A percentile compares a stretch with the other conserved stretches of the same genome.
Conservation (phyloP, 2,797 vertebrate genomes). For the Hirundo rustica region DNA sequence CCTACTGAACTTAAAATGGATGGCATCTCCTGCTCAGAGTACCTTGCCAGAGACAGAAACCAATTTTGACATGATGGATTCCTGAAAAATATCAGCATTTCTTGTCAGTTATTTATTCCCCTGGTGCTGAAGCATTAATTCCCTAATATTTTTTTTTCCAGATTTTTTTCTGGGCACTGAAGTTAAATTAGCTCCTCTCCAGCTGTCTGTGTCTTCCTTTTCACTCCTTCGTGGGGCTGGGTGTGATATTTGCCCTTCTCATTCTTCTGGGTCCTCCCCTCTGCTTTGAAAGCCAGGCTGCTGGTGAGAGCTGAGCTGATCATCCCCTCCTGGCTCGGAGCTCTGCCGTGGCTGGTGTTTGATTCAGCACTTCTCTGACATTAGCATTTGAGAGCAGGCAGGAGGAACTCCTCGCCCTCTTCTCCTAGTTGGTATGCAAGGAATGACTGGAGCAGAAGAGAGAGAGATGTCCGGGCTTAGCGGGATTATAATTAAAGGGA, state of each 20-base stretch:
- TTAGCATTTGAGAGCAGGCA: background rate
- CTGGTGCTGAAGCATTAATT: background rate
- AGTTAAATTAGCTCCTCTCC: background rate
- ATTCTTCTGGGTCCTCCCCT: background rate
- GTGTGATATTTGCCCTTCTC: background rate
- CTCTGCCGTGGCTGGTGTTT: background rate
- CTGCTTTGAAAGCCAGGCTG: background rate
- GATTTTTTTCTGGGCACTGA: background rate
- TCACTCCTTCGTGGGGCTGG: background rate
- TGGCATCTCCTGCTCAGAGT: background rate
- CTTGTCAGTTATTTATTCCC: conserved; percentile 5
- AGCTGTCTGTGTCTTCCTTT: background rate
- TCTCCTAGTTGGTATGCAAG: conserved; percentile 17
- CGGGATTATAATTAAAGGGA: conserved; percentile 47
- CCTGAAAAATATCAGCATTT: background rate
- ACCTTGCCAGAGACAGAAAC: background rate
- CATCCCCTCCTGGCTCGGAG: background rate
- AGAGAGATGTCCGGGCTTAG: conserved; percentile 22
- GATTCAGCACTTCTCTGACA: background rate
- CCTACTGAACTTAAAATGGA: background rate
- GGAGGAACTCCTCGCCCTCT: background rate
- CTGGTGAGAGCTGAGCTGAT: background rate
- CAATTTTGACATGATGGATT: background rate
- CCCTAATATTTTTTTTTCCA: background rate
- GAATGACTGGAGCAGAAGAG: background rate